Conservation (phyloP, 2,113 vertebrate species). For the Pampusana beccarii region DNA sequence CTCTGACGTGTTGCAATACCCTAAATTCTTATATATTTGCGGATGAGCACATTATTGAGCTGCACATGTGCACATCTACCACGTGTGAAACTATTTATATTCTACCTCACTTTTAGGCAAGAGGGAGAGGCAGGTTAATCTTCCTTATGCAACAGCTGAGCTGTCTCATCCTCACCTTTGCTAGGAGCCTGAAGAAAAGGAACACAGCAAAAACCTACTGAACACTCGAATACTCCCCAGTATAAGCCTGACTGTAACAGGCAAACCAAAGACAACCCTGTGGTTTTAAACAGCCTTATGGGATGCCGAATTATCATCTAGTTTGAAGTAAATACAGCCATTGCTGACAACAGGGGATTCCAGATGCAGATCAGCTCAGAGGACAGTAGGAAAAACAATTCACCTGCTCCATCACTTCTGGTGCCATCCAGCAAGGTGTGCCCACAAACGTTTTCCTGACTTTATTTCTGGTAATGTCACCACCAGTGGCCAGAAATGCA, state of each 20-base stretch:
- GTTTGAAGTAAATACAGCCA: background rate
- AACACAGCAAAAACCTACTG: background rate
- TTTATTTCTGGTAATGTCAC: slow-evolving; percentile 98
- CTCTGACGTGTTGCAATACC: background rate
- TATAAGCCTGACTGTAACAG: background rate
- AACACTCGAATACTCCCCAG: background rate
- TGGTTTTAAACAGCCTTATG: background rate
- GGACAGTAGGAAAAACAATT: background rate
- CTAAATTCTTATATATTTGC: rapidly evolving
- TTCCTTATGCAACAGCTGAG: background rate
- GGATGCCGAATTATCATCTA: background rate
- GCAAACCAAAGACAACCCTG: background rate
- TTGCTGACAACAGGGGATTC: background rate
- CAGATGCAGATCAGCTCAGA: background rate
- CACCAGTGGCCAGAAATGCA: slow-evolving; percentile 95
- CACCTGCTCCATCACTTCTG: slow-evolving; percentile 99
- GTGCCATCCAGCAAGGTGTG: slow-evolving; percentile 98
- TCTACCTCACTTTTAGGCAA: background rate
- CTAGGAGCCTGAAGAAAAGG: background rate
- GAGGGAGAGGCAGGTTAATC: background rate
- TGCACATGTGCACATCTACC: background rate
- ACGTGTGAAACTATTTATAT: background rate
- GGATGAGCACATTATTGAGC: background rate
- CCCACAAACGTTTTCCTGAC: slow-evolving; percentile 97
- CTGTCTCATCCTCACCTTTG: background rate